A percentile compares a stretch with the other conserved stretches of the same genome.
phyloP scores from a whole-genome alignment of 2,797 vertebrate genomes.

The Carapus acus region DNA sequence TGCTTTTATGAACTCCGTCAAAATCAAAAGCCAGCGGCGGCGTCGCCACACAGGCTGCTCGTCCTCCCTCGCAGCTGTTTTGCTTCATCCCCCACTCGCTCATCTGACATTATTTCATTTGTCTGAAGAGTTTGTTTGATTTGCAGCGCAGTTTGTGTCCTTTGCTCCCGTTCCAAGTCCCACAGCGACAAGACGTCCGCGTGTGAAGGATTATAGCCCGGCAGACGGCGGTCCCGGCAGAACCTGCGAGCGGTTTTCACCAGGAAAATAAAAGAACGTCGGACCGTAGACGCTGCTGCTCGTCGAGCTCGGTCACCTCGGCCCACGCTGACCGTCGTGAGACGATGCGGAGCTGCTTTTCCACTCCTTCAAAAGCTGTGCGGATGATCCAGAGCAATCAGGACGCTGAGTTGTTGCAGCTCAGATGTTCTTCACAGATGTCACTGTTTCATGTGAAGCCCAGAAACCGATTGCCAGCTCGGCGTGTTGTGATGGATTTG shows the following conservation, averaged over 20 bases:
- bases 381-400: neutral
- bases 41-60: too few species aligned
- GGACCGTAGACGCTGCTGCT: conserved; percentile 37
- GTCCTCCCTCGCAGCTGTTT: too few species aligned
- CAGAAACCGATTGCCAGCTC: neutral
- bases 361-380: neutral
- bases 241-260: conserved; percentile 34
- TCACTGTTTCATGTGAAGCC: neutral
- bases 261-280: conserved; percentile 46
- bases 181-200: conserved; percentile 38
- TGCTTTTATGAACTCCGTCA: too few species aligned
- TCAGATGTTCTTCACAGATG: neutral
- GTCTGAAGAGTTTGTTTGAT: conserved; percentile 42
- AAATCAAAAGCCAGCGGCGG: too few species aligned
- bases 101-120: too few species aligned
- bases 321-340: conserved; percentile 10
- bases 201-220: conserved; percentile 52
- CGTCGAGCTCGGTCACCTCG: conserved; percentile 30
- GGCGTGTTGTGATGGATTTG: neutral
- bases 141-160: conserved; percentile 35
- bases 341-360: neutral
- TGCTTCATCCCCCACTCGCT: too few species aligned
- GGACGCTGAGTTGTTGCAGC: neutral
- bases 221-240: conserved; percentile 44
- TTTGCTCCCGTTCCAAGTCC: conserved; percentile 51